Conservation (phyloP, 2,888 invertebrate genomes). For the Vesta saturnalis region DNA sequence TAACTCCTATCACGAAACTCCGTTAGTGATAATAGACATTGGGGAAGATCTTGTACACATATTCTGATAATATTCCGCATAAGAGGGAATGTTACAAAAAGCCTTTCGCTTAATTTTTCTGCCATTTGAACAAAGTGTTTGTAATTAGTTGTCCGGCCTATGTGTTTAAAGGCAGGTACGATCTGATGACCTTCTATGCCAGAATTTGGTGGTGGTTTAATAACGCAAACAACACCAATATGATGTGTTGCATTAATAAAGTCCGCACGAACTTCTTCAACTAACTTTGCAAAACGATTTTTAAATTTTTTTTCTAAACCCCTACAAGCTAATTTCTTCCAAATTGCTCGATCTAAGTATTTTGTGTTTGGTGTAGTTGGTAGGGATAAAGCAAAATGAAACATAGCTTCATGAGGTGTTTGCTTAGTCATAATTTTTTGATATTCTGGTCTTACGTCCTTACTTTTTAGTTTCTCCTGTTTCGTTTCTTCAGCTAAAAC, state of each 20-base stretch:
- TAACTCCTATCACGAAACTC: slow-evolving; percentile 43
- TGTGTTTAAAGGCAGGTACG: slow-evolving; percentile 68
- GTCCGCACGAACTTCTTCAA: slow-evolving; percentile 68
- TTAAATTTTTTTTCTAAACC: slow-evolving; percentile 68
- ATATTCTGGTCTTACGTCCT: slow-evolving; percentile 27
- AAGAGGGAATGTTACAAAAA: slow-evolving; percentile 72
- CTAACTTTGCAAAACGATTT: slow-evolving; percentile 64
- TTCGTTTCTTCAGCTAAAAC: background rate
- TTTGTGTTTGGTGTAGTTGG: slow-evolving; percentile 70
- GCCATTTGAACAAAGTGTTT: slow-evolving; percentile 68
- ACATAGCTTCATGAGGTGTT: background rate
- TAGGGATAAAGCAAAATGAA: slow-evolving; percentile 56
- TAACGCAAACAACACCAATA: slow-evolving; percentile 71
- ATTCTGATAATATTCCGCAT: slow-evolving; percentile 68
- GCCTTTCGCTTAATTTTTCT: slow-evolving; percentile 66
- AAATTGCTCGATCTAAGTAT: slow-evolving; percentile 70
- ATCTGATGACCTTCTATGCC: slow-evolving; percentile 59
- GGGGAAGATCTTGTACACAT: slow-evolving; percentile 65
- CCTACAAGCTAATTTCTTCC: slow-evolving; percentile 66
- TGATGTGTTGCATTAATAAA: slow-evolving; percentile 71
- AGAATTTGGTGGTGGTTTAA: slow-evolving; percentile 70
- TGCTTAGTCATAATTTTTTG: background rate
- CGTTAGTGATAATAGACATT: slow-evolving; percentile 65
- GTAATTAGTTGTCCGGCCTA: slow-evolving; percentile 71
- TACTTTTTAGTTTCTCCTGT: background rate